phyloP scores from a whole-genome alignment of 1,140 invertebrate genomes.

The Drosophila parvula region DNA sequence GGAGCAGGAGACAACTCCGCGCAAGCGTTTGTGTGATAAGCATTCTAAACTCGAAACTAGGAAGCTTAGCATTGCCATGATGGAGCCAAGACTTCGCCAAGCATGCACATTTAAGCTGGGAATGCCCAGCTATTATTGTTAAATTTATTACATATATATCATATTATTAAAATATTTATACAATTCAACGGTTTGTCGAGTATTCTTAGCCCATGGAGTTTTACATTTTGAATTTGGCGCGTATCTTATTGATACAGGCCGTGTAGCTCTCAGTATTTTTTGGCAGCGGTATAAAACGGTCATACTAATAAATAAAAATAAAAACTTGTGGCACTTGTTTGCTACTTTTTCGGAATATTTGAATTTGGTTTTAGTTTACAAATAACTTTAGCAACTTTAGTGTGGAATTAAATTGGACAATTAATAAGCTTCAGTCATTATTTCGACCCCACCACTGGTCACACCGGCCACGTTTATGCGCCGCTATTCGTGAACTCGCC shows the following conservation, averaged over 20 bases:
- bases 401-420: no score
- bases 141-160: no score
- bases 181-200: not conserved
- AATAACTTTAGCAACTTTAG: no score
- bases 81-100: slow-evolving; percentile 16
- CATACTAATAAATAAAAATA: no score
- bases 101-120: slow-evolving; percentile 23
- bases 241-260: not conserved
- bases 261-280: no score
- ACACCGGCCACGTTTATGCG: slow-evolving; percentile 16
- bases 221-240: slow-evolving; percentile 18
- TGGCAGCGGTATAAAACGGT: no score
- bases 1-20: slow-evolving; percentile 1
- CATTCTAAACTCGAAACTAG: slow-evolving; percentile 22
- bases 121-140: slow-evolving; percentile 2
- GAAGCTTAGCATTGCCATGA: slow-evolving; percentile 22
- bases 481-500: not conserved
- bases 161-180: slow-evolving; percentile 20
- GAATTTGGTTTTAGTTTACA: no score
- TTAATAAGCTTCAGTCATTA: no score
- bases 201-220: not conserved
- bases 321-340: no score
- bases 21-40: slow-evolving; percentile 36
- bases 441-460: not conserved
- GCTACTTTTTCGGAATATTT: no score